Evolutionary conservation across 2,113 vertebrate genomes (phyloP).

Genomic region (Chelonoidis abingdonii): DNA sequence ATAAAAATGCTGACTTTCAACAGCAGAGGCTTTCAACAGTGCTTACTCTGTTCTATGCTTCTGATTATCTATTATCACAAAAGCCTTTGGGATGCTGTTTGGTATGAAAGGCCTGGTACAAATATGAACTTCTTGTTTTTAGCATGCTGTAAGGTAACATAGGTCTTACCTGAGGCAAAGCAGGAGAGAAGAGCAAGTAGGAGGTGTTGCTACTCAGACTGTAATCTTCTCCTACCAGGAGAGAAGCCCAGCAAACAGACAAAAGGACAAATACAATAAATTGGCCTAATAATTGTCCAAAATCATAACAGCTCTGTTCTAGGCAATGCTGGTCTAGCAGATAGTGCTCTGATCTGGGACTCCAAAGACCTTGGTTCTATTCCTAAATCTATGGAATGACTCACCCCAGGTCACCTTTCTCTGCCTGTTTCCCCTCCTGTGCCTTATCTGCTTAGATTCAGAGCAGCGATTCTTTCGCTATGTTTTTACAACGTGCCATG

Average conservation of each 20-base stretch:
- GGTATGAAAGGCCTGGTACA: accelerated
- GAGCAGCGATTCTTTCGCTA: neutral
- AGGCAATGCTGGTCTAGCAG: accelerated
- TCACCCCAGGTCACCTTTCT: neutral
- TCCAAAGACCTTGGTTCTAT: too few relatives aligned
- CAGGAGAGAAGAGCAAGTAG: neutral
- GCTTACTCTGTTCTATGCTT: neutral
- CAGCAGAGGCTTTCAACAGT: slow-evolving; percentile 4
- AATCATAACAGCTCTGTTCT: neutral
- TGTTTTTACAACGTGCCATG: neutral
- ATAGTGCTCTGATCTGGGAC: neutral
- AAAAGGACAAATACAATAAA: neutral
- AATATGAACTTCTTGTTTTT: accelerated
- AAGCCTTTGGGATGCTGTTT: neutral
- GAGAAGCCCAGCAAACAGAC: accelerated
- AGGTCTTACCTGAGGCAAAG: neutral
- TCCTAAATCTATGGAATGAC: too few relatives aligned
- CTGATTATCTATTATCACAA: neutral
- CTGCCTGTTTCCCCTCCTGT: neutral
- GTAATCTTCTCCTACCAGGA: neutral
- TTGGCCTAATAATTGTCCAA: neutral
- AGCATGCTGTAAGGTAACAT: neutral
- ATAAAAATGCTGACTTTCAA: slow-evolving; percentile 46
- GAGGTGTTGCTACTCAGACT: neutral
- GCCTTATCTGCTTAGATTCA: neutral